These are phyloP conservation scores for Gallinago stenura DNA, from an alignment of 2,797 vertebrate species.

Conservation along the genomic window DNA sequence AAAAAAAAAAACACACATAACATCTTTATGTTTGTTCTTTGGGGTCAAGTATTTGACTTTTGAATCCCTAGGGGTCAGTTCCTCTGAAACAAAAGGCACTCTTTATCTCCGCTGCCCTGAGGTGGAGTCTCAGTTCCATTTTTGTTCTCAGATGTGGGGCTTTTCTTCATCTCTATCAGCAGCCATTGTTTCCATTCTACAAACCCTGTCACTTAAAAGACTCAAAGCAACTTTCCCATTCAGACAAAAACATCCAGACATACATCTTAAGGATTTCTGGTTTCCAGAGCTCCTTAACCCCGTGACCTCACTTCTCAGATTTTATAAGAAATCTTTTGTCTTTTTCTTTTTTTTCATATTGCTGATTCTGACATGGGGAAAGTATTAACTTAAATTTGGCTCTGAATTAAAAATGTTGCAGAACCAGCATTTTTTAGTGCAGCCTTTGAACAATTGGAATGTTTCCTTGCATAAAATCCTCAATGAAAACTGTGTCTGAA, in stretches of 20 bases:
- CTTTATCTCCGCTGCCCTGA: not conserved
- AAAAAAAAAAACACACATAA: not conserved
- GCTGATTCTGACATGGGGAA: not conserved
- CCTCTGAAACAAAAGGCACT: not conserved
- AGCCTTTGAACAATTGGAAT: slow-evolving; percentile 25
- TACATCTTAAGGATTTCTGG: not conserved
- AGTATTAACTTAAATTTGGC: not conserved
- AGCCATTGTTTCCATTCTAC: not conserved
- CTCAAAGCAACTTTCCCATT: not conserved
- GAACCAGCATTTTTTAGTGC: not conserved
- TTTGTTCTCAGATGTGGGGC: not conserved
- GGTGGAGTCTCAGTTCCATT: not conserved
- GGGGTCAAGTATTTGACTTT: not conserved
- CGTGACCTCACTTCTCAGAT: not conserved
- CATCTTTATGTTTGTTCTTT: not conserved
- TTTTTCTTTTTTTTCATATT: not conserved
- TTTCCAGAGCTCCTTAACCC: slow-evolving; percentile 23
- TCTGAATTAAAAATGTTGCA: not conserved
- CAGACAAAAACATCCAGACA: not conserved
- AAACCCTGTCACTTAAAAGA: not conserved
- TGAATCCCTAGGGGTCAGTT: not conserved
- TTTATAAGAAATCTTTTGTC: not conserved
- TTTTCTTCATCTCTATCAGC: not conserved
- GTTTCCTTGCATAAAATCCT: slow-evolving; percentile 43
- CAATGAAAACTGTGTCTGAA: slow-evolving; percentile 19